Evolutionary conservation across 1,140 invertebrate species (phyloP).

Genomic region (Trachelipus rathkii): DNA sequence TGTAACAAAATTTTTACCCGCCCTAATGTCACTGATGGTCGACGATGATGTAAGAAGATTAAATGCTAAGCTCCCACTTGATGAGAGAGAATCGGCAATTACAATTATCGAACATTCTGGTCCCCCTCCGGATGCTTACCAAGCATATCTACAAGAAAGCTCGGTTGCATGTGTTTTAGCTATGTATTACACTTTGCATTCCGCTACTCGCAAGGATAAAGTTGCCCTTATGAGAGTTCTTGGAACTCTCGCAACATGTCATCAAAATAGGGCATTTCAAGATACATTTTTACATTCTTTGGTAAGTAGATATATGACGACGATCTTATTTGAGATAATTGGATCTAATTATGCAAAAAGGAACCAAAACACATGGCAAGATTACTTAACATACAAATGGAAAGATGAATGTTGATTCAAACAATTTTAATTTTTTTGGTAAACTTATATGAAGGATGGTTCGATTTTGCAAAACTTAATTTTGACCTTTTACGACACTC

Average conservation of each 20-base stretch:
- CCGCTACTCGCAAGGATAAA: slow-evolving; percentile 72
- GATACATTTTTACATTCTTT: slow-evolving; percentile 85
- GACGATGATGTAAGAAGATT: slow-evolving; percentile 90
- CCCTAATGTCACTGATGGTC: slow-evolving; percentile 90
- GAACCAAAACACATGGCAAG: too few relatives aligned
- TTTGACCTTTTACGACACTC: too few relatives aligned
- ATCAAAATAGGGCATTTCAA: slow-evolving; percentile 85
- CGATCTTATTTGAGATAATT: too few relatives aligned
- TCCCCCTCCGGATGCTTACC: slow-evolving; percentile 84
- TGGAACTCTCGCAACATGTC: slow-evolving; percentile 81
- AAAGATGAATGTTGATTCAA: too few relatives aligned
- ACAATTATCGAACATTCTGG: slow-evolving; percentile 90
- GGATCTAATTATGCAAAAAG: too few relatives aligned
- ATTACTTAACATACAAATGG: too few relatives aligned
- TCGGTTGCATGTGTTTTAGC: slow-evolving; percentile 84
- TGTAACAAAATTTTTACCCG: slow-evolving; percentile 90
- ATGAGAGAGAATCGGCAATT: slow-evolving; percentile 85
- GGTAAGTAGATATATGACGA: not conserved
- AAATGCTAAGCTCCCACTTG: slow-evolving; percentile 81
- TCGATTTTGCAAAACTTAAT: too few relatives aligned
- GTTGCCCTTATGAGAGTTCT: slow-evolving; percentile 80
- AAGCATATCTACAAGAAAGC: slow-evolving; percentile 83
- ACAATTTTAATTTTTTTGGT: too few relatives aligned
- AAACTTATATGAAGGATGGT: too few relatives aligned
- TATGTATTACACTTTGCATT: slow-evolving; percentile 91